These are phyloP conservation scores for Sceliomorpha sp. DNA, from an alignment of 2,888 invertebrate species.

Conservation along the genomic window DNA sequence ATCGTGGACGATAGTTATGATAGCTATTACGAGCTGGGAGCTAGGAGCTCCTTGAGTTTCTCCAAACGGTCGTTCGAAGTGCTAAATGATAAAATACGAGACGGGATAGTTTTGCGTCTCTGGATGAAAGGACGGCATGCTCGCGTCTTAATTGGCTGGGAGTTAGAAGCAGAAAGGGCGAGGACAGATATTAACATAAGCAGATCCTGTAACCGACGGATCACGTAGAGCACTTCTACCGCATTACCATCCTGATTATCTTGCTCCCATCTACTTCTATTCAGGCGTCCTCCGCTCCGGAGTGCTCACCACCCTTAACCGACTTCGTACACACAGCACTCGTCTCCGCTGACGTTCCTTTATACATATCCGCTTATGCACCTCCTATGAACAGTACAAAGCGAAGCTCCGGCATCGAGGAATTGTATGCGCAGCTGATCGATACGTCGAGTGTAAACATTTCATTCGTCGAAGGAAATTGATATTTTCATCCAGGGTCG, in stretches of 20 bases:
- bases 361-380: slow-evolving; percentile 4
- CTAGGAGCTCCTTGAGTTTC: slow-evolving; percentile 48
- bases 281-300: slow-evolving; percentile 21
- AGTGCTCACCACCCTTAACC: slow-evolving; percentile 10
- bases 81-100: slow-evolving; percentile 62
- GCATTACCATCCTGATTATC: slow-evolving; percentile 75
- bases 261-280: slow-evolving; percentile 51
- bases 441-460: slow-evolving; percentile 13
- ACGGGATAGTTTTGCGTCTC: slow-evolving; percentile 19
- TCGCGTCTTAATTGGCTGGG: slow-evolving; percentile 9
- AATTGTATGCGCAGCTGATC: slow-evolving; percentile 10
- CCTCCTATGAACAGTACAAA: neutral
- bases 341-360: slow-evolving; percentile 6
- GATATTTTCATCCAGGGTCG: neutral
- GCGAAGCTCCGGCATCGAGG: neutral
- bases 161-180: slow-evolving; percentile 24
- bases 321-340: slow-evolving; percentile 6
- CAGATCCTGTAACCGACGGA: slow-evolving; percentile 70
- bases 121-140: slow-evolving; percentile 12
- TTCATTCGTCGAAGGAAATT: neutral
- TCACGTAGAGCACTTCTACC: slow-evolving; percentile 70
- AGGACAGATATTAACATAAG: slow-evolving; percentile 73
- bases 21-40: neutral
- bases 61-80: slow-evolving; percentile 40
- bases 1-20: neutral